phyloP scores from a whole-genome alignment of 2,888 invertebrate species.

The Rhingia rostrata region DNA sequence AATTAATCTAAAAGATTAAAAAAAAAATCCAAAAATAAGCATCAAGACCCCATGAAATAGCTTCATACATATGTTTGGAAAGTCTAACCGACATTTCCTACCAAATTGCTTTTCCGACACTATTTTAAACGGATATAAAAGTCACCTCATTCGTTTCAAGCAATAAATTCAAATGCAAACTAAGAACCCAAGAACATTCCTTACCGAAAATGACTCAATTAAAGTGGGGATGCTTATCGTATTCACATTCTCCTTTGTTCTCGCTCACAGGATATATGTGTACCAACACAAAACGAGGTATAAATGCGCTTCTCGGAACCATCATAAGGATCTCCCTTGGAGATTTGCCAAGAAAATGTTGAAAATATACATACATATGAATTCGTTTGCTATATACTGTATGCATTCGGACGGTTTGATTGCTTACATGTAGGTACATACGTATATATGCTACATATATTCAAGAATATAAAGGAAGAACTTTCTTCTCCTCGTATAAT shows the following conservation, averaged over 20 bases:
- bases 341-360: conserved; percentile 42
- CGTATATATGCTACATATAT: conserved; percentile 16
- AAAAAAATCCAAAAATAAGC: too few relatives aligned
- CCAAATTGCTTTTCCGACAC: not conserved
- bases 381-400: conserved; percentile 7
- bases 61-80: too few relatives aligned
- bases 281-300: not conserved
- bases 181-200: conserved; percentile 3
- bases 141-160: not conserved
- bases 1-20: too few relatives aligned
- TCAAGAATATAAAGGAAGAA: conserved; percentile 35
- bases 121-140: not conserved
- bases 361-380: conserved; percentile 2
- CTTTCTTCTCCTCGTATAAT: conserved; percentile 16
- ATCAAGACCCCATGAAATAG: too few relatives aligned
- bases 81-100: too few relatives aligned
- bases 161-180: too few relatives aligned
- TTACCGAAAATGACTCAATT: conserved; percentile 3
- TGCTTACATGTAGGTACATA: conserved; percentile 26
- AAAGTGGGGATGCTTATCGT: conserved; percentile 12
- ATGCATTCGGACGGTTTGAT: conserved; percentile 42
- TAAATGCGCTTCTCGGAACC: not conserved
- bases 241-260: not conserved
- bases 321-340: conserved; percentile 32
- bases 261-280: not conserved